Evolutionary conservation across 2,888 invertebrate species (phyloP).

Genomic region (Gibbula magus): DNA sequence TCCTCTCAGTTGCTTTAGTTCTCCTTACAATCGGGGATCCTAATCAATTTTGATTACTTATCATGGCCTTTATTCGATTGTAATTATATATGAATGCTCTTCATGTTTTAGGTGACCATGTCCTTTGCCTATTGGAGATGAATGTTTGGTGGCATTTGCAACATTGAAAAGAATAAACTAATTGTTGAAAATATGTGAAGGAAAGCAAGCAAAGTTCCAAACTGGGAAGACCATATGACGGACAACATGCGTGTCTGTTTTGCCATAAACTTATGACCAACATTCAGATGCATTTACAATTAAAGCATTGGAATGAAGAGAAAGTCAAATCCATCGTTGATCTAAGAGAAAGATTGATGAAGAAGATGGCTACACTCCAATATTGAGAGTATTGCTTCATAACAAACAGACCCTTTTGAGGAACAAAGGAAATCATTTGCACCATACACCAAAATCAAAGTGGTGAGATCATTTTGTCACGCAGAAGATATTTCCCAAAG

Average conservation of each 20-base stretch:
- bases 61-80: too few relatives aligned
- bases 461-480: background rate
- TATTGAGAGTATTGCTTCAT: too few relatives aligned
- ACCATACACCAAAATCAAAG: background rate
- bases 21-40: too few relatives aligned
- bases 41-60: too few relatives aligned
- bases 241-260: background rate
- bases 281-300: background rate
- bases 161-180: background rate
- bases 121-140: too few relatives aligned
- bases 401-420: background rate
- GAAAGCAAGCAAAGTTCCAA: background rate
- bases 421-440: background rate
- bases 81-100: too few relatives aligned
- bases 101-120: too few relatives aligned
- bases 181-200: background rate
- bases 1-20: too few relatives aligned
- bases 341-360: background rate
- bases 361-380: background rate
- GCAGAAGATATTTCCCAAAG: background rate
- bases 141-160: too few relatives aligned
- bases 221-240: background rate
- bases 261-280: slow-evolving; percentile 2
- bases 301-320: background rate
- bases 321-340: background rate